These are phyloP conservation scores for Lysiphlebus fabarum DNA, from an alignment of 1,140 invertebrate genomes.

Conservation along the genomic window DNA sequence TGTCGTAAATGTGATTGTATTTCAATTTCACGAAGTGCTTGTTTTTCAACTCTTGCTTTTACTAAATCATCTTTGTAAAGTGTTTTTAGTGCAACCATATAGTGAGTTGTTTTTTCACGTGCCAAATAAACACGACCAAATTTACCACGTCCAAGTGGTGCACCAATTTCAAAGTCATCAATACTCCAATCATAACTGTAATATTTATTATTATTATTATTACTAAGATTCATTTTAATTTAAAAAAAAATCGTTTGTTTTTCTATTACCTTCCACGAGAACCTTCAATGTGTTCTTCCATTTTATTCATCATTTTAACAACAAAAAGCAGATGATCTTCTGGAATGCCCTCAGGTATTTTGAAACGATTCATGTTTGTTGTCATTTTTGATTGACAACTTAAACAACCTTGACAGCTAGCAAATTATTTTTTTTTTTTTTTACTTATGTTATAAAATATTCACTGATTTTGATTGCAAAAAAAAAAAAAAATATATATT, in stretches of 20 bases:
- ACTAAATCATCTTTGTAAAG: slow-evolving; percentile 82
- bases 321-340: not conserved
- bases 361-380: not conserved
- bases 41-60: slow-evolving; percentile 73
- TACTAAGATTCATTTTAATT: too few species aligned
- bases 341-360: not conserved
- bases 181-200: slow-evolving; percentile 69
- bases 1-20: slow-evolving; percentile 92
- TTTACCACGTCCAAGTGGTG: slow-evolving; percentile 81
- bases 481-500: too few species aligned
- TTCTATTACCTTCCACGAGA: not conserved
- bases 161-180: slow-evolving; percentile 82
- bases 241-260: too few species aligned
- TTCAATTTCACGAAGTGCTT: slow-evolving; percentile 89
- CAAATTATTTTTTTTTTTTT: too few species aligned
- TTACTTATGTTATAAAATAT: too few species aligned
- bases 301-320: not conserved
- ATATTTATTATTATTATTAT: not conserved
- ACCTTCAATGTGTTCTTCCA: not conserved
- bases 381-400: not conserved
- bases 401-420: too few species aligned
- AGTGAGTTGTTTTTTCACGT: slow-evolving; percentile 77
- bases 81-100: slow-evolving; percentile 88
- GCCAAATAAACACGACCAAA: slow-evolving; percentile 92
- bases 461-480: too few species aligned